A percentile compares a stretch with the other conserved stretches of the same genome.
Evolutionary conservation across 2,888 invertebrate species (phyloP).

Genomic region (Cyclophora albipunctata): DNA sequence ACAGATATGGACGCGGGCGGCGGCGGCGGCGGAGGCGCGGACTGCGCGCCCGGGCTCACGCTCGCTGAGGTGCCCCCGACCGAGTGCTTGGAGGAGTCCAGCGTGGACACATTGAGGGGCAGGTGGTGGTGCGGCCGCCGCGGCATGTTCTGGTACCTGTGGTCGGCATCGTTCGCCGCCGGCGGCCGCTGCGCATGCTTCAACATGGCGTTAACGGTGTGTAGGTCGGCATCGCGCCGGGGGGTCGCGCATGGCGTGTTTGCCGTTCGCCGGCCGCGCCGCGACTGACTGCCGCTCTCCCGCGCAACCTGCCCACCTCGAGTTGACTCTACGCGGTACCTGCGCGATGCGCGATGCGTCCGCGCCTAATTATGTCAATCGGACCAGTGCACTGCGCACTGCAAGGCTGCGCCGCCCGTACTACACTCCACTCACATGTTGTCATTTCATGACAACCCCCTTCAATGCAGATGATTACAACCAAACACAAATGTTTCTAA

Average conservation of each 20-base stretch:
- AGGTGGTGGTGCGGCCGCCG: slow-evolving; percentile 77
- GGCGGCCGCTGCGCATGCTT: slow-evolving; percentile 81
- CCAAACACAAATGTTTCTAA: slow-evolving; percentile 7
- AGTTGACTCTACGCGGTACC: slow-evolving; percentile 10
- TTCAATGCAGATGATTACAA: slow-evolving; percentile 1
- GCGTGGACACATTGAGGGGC: slow-evolving; percentile 80
- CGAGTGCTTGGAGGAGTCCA: slow-evolving; percentile 80
- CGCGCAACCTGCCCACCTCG: slow-evolving; percentile 13
- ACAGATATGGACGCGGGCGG: slow-evolving; percentile 36
- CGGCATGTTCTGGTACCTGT: slow-evolving; percentile 74
- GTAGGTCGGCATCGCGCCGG: slow-evolving; percentile 62
- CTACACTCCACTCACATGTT: not conserved
- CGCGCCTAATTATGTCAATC: slow-evolving; percentile 59
- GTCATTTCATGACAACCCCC: not conserved
- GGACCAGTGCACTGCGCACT: slow-evolving; percentile 40
- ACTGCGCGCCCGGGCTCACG: slow-evolving; percentile 73
- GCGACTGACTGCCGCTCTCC: slow-evolving; percentile 37
- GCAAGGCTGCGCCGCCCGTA: slow-evolving; percentile 12
- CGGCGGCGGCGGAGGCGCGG: slow-evolving; percentile 29
- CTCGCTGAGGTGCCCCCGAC: slow-evolving; percentile 74
- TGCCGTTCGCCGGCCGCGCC: slow-evolving; percentile 44
- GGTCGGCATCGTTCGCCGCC: slow-evolving; percentile 71
- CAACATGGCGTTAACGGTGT: slow-evolving; percentile 77
- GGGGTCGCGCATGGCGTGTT: slow-evolving; percentile 18
- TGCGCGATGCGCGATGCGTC: slow-evolving; percentile 37